Evolutionary conservation across 2,888 invertebrate species (phyloP), one percentile per base, ranked within the genome.

Genomic region (Macropis europaea): DNA sequence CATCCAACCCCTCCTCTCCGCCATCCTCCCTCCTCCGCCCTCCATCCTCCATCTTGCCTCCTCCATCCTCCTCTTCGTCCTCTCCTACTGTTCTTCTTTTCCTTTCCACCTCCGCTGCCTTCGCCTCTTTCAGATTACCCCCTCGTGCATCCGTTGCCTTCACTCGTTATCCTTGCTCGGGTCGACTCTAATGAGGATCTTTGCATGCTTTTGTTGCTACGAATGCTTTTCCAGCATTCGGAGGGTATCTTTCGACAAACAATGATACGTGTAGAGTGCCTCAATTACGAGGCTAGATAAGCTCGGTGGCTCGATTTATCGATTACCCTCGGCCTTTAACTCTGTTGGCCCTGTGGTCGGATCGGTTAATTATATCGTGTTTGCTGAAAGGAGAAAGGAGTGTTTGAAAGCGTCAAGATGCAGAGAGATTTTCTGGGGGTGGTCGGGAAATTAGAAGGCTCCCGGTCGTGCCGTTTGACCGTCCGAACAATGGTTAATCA

Each of bases 51-150:
- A n/a, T n/a, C n/a, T 47, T 47, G 26, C 47, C n/a, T 15, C 17
- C 24, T 43, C 9, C 24, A n/a, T 57, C 13, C 36, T 28, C n/a
- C 50, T 22, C n/a, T n/a, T n/a, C n/a, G n/a, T 56, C 26, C 42
- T 24, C 2, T 40, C 15, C 28, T 13, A 17, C n/a, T n/a, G n/a
- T n/a, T n/a, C n/a, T n/a, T n/a, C n/a, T n/a, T n/a, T n/a, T n/a
- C n/a, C n/a, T n/a, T n/a, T n/a, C n/a, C n/a, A n/a, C n/a, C n/a
- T n/a, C n/a, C n/a, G n/a, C n/a, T n/a, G n/a, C n/a, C n/a, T n/a
- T n/a, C n/a, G n/a, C n/a, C n/a, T n/a, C n/a, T 43, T 59, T 50
- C 15, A 19, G 50, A 66, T 60, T 45, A 66, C 52, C 26, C 52
- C 30, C 30, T 26, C 24, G 43, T 24, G 60, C 22, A 30, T 3